A percentile compares a stretch with the other conserved stretches of the same genome.
phyloP scores from a whole-genome alignment of 2,888 invertebrate genomes.

The Pseudeuparius sepicola region DNA sequence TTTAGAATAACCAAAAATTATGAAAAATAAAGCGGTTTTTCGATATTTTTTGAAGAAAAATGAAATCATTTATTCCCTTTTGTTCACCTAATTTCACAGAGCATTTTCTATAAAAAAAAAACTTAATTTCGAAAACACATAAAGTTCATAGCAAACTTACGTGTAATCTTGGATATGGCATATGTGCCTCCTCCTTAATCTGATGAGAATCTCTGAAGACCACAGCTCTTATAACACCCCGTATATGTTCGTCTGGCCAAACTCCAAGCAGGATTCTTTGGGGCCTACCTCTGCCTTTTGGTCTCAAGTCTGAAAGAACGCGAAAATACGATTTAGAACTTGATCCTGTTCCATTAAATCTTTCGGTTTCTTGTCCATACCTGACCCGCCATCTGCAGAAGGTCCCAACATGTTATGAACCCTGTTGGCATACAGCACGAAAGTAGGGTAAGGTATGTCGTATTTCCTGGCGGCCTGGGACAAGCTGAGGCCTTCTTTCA shows the following conservation, averaged over 20 bases:
- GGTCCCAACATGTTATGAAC: slow-evolving; percentile 92
- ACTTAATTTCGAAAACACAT: no score
- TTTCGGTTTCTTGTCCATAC: no score
- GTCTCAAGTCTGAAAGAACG: slow-evolving; percentile 65
- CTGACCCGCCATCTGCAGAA: slow-evolving; percentile 82
- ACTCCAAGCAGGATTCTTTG: slow-evolving; percentile 84
- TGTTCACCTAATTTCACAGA: no score
- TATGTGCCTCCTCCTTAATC: slow-evolving; percentile 62
- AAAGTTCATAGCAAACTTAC: no score
- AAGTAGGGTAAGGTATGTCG: slow-evolving; percentile 91
- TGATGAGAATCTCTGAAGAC: slow-evolving; percentile 83
- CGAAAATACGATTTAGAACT: no score
- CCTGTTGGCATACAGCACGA: slow-evolving; percentile 84
- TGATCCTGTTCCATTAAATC: no score
- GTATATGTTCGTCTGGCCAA: slow-evolving; percentile 91
- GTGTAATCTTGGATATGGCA: slow-evolving; percentile 50
- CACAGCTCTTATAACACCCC: slow-evolving; percentile 84
- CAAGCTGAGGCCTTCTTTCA: slow-evolving; percentile 80
- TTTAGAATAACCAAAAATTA: no score
- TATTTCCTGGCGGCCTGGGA: slow-evolving; percentile 89
- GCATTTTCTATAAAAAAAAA: no score
- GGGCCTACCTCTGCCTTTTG: slow-evolving; percentile 83
- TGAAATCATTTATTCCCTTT: no score
- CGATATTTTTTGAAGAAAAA: no score
- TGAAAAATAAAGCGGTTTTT: no score